Evolutionary conservation across 1,140 invertebrate species (phyloP), one percentile per base, ranked within the genome.

Genomic region (Stegodyphus dumicola): DNA sequence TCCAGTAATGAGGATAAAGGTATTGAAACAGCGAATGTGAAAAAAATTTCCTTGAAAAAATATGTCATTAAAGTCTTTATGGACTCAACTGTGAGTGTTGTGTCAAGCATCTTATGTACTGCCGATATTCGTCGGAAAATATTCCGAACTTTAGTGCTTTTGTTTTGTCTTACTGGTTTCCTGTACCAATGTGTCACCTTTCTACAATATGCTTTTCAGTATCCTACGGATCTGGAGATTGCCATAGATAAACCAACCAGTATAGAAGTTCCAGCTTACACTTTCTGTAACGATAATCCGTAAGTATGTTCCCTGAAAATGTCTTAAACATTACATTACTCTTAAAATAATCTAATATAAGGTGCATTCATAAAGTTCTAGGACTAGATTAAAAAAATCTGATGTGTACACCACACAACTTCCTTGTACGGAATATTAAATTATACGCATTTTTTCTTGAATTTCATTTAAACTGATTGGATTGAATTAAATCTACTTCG

Each of bases 241-340:
- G 70, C 18, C 11, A 52, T 73, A 1, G 33, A 73, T 7, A 73
- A 10, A 10, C 70, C 70, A 11, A 9, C 7, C 1, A 2, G 0
- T 6, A 48, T 51, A 10, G 49, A 51, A 7, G 48, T 5, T 9
- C 70, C 70, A 15, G 70, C 70, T 11, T 73, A 73, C 51, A 73
- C 70, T 0, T 73, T 73, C 6, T 73, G 70, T 49, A 73, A 51
- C 49, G 49, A 73, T n/a, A 73, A 73, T 51, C 17, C 17, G 70
- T 73, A 73, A 33, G 33, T 33, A 33, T 33, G 1, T 33, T 33
- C 33, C 1, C 33, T 33, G 1, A 33, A 33, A 33, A 33, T 33
- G 33, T 1, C 33, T 33, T 33, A 33, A 33, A 33, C n/a, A 33
- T 3, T 33, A 33, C 1, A 33, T 33, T 1, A 33, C 33, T 3